phyloP scores from a whole-genome alignment of 2,888 invertebrate species.

The Boloria euphrosyne region DNA sequence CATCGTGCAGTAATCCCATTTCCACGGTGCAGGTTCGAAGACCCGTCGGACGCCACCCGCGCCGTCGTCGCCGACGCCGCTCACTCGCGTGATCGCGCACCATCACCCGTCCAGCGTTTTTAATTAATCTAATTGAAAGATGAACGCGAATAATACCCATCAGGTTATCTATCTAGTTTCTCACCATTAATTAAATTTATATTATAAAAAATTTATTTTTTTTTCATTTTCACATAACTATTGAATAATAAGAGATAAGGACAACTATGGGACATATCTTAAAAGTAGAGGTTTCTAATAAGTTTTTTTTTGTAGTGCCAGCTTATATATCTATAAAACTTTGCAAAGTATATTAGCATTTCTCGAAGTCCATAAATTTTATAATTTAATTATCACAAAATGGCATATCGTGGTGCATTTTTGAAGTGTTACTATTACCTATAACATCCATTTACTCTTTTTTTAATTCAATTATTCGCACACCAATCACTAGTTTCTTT shows the following conservation, averaged over 20 bases:
- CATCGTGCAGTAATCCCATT: conserved; percentile 75
- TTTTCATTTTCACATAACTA: conserved; percentile 1
- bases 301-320: too few species aligned
- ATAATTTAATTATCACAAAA: conserved; percentile 2
- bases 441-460: conserved; percentile 28
- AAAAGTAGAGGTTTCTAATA: neutral
- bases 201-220: conserved; percentile 14
- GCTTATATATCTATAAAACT: neutral
- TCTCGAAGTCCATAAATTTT: neutral
- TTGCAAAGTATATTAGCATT: neutral
- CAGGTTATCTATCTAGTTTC: conserved; percentile 45
- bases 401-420: conserved; percentile 45
- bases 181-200: conserved; percentile 23
- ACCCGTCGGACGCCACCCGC: conserved; percentile 50
- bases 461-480: conserved; percentile 31
- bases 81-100: conserved; percentile 60
- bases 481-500: conserved; percentile 53
- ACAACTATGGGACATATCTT: neutral
- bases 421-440: conserved; percentile 41
- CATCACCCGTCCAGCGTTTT: conserved; percentile 48
- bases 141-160: conserved; percentile 47
- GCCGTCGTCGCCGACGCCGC: conserved; percentile 34
- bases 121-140: conserved; percentile 72
- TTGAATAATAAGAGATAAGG: neutral
- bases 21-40: conserved; percentile 74